Percentiles rank a stretch among this genome's conserved stretches.
These are phyloP conservation scores for Leptinotarsa texana DNA, from an alignment of 1,140 invertebrate species.

Conservation along the genomic window DNA sequence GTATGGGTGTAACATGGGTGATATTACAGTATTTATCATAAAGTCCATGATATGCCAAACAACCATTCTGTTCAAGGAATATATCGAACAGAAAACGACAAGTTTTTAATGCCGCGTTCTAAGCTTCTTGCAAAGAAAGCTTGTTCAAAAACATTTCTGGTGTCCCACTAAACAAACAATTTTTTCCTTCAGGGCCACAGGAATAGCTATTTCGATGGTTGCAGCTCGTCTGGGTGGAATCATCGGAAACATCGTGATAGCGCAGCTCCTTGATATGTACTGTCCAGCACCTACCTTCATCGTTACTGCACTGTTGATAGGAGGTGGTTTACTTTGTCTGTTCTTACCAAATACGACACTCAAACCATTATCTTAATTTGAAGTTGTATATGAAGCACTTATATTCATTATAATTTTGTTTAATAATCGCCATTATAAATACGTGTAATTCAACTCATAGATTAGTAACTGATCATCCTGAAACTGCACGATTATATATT, in stretches of 20 bases:
- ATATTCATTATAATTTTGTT: not conserved
- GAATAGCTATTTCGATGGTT: conserved; percentile 85
- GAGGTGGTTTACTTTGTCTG: conserved; percentile 81
- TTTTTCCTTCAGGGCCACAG: conserved; percentile 68
- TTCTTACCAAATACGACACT: conserved; percentile 84
- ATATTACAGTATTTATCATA: too few relatives aligned
- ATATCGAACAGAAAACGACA: too few relatives aligned
- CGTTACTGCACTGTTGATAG: conserved; percentile 76
- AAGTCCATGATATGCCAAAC: too few relatives aligned
- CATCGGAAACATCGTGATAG: conserved; percentile 85
- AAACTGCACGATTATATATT: not conserved
- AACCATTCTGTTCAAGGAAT: too few relatives aligned
- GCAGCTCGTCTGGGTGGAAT: conserved; percentile 82
- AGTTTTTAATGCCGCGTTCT: too few relatives aligned
- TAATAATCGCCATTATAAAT: not conserved
- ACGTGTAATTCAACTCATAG: not conserved
- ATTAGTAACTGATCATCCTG: not conserved
- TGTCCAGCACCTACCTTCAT: conserved; percentile 86
- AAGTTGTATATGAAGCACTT: not conserved
- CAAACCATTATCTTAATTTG: conserved; percentile 74
- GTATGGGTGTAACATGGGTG: too few relatives aligned
- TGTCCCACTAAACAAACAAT: too few relatives aligned
- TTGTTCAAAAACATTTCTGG: too few relatives aligned
- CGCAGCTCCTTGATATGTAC: conserved; percentile 77
- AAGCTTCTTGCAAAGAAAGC: too few relatives aligned